Base-by-base conservation (phyloP, 1,140 invertebrate species). In the Brachionus rubens region DNA sequence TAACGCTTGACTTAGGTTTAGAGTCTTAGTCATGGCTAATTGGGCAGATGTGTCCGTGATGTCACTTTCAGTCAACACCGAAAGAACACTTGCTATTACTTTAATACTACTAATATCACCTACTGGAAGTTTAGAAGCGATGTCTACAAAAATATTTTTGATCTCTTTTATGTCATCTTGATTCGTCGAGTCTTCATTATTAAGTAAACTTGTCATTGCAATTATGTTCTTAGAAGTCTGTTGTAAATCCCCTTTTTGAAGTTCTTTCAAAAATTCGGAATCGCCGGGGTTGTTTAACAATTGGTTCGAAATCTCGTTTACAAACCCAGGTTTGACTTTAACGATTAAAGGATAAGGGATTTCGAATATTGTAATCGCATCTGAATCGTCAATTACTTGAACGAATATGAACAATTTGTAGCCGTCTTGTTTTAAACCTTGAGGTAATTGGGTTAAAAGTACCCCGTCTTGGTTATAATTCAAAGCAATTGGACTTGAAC, bases 321-420 rank as follows among this genome's bases (percentile, higher is more conserved):
- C 12, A 62, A 62, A 62, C 2, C 56, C 56, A 24, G 10, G 10
- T 28, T 54, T 14, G 12, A 54, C 52, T 54, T 28, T 54, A 16
- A 54, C 52, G 33, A 33, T 54, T 4, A 67, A 26, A 21, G 62
- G 62, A 26, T 47, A 21, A 19, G 62, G 19, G 16, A 70, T 46
- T 47, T 28, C n/a, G 33, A 46, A 70, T 26, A n/a, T 41, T 24
- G 67, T 21, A 7, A 70, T 48, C 14, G 67, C 67, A 19, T 70
- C 67, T 10, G 67, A 48, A 30, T 70, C 67, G 33, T 70, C 67
- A 50, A n/a, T n/a, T n/a, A n/a, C n/a, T n/a, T n/a, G n/a, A n/a
- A n/a, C n/a, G n/a, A n/a, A n/a, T n/a, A n/a, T 46, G 12, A 14
- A 16, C 21, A 70, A 30, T 9, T 21, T 47, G 26, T 21, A 30